Evolutionary conservation across 2,888 invertebrate genomes (phyloP), one percentile per base, ranked within the genome.

Genomic region (Atrina japonica): DNA sequence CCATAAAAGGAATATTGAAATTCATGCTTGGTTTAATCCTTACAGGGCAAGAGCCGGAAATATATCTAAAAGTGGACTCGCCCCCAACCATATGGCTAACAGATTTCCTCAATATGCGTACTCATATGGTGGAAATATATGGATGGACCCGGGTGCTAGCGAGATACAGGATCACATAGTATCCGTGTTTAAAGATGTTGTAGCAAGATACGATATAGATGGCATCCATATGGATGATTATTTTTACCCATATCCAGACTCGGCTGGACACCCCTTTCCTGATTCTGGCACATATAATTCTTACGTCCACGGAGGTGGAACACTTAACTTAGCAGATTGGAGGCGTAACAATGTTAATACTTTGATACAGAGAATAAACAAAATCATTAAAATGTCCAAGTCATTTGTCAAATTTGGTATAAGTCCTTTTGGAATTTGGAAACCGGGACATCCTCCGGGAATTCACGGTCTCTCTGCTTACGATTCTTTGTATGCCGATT

Each of bases 171-270:
- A 86, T 49, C 79, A 82, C 45, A 81, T 79, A 14, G 53, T 81
- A 3, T 55, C 75, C 23, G 87, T 88, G 18, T 79, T 85, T 16
- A 68, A 76, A 47, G 88, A 89, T 63, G 84, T 89, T 16, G 77
- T 83, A 0, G 76, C 29, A 9, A 80, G 85, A 27, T 89, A 88
- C 70, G 86, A 87, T 67, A 69, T 89, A 5, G 89, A 89, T 66
- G 89, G 86, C 2, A 66, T 88, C 3, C 88, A 88, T 63, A 84
- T 88, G 73, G 89, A 89, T 61, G 89, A 89, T 73, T 89, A 89
- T 70, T 89, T 89, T 71, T 89, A 89, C 72, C 89, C 89, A 0
- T 89, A 89, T 67, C 87, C 88, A 0, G 83, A 78, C n/a, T 71
- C 77, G 5, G 11, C 5, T 35, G 83, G 80, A 3, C 64, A 68